Conservation (phyloP, 2,113 vertebrate species). For the Ammodytes dubius region DNA sequence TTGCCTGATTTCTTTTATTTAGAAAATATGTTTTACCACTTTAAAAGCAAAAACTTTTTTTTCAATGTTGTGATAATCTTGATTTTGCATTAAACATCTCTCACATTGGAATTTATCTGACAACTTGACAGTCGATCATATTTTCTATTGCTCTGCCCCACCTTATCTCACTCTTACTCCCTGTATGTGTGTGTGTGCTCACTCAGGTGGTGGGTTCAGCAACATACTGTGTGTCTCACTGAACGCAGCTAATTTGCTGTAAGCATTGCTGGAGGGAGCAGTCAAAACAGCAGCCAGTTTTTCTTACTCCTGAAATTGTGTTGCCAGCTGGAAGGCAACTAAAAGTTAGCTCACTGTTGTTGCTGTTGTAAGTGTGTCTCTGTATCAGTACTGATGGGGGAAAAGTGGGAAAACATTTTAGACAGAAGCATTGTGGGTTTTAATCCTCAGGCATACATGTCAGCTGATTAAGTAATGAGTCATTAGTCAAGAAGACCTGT, state of each 20-base stretch:
- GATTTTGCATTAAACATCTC: slow-evolving; percentile 7
- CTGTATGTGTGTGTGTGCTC: neutral
- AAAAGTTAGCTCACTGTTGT: slow-evolving; percentile 12
- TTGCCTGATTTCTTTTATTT: neutral
- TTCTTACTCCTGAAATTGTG: neutral
- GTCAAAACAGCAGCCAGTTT: slow-evolving; percentile 23
- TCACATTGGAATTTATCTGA: slow-evolving; percentile 17
- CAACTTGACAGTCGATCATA: slow-evolving; percentile 17
- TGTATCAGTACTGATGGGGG: slow-evolving; percentile 30
- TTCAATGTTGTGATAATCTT: slow-evolving; percentile 4
- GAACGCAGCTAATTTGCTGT: slow-evolving; percentile 26
- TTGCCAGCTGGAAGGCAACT: slow-evolving; percentile 14
- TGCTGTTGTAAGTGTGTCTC: slow-evolving; percentile 15
- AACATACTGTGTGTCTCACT: neutral
- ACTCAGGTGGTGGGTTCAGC: neutral
- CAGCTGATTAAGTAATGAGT: slow-evolving; percentile 61
- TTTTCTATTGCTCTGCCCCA: slow-evolving; percentile 7
- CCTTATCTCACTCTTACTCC: neutral
- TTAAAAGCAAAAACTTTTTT: neutral
- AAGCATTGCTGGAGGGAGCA: slow-evolving; percentile 35
- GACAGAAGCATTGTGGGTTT: slow-evolving; percentile 49
- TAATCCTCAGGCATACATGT: slow-evolving; percentile 55
- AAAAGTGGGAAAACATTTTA: slow-evolving; percentile 39
- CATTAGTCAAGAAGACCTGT: slow-evolving; percentile 59
- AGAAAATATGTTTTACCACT: neutral